A percentile compares a stretch with the other conserved stretches of the same genome.
Conservation (phyloP, 2,888 invertebrate genomes). For the Lissonota sp. region DNA sequence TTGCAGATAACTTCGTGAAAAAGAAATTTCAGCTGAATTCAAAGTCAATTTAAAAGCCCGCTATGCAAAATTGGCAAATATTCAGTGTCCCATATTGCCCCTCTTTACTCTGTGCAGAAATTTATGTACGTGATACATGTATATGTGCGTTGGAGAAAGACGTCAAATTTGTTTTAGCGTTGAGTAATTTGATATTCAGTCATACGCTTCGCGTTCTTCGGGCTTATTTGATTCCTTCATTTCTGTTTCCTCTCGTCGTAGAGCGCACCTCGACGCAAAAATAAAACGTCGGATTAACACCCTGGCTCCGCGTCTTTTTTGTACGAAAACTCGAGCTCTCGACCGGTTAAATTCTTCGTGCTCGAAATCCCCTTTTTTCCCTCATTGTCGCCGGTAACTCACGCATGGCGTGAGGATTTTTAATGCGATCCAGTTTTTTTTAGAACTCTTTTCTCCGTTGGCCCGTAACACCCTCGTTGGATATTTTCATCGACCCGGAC, state of each 20-base stretch:
- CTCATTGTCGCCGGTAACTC: neutral
- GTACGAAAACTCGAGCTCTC: slow-evolving; percentile 15
- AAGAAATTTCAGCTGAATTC: no score
- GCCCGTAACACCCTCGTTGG: neutral
- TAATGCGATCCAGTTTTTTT: slow-evolving; percentile 55
- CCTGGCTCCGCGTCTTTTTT: slow-evolving; percentile 31
- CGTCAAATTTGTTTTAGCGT: slow-evolving; percentile 45
- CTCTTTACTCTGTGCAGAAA: no score
- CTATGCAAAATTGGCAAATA: no score
- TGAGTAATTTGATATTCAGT: slow-evolving; percentile 46
- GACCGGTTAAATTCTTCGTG: slow-evolving; percentile 31
- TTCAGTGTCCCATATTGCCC: no score
- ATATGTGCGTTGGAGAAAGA: no score
- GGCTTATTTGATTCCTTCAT: slow-evolving; percentile 41
- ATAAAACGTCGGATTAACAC: slow-evolving; percentile 49
- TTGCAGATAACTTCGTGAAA: no score
- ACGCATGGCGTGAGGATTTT: slow-evolving; percentile 54
- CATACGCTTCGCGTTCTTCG: slow-evolving; percentile 27
- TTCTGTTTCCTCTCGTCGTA: slow-evolving; percentile 3
- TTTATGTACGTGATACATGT: no score
- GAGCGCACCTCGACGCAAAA: slow-evolving; percentile 7
- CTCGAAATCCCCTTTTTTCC: slow-evolving; percentile 5
- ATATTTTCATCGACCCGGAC: slow-evolving; percentile 29
- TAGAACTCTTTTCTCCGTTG: slow-evolving; percentile 13
- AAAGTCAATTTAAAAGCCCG: no score